A percentile compares a stretch with the other conserved stretches of the same genome.
Conservation (phyloP, 2,113 vertebrate genomes). For the Hassar affinis region DNA sequence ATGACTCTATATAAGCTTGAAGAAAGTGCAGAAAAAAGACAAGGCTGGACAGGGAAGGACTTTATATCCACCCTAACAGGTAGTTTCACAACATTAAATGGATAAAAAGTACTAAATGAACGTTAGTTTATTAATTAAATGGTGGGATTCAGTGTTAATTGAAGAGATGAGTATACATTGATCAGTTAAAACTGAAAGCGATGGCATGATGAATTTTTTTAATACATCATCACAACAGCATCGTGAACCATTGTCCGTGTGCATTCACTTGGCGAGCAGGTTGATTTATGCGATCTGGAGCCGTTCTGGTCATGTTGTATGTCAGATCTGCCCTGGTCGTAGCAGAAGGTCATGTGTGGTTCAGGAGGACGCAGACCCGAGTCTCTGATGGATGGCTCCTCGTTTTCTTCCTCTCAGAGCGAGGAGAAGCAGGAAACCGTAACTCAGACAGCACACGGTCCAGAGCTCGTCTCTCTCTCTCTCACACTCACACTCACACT, state of each 20-base stretch:
- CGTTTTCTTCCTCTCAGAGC: constrained; percentile 18
- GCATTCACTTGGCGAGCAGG: neutral
- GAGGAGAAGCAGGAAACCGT: constrained; percentile 43
- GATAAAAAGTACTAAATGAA: no score
- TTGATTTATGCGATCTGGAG: constrained; percentile 18
- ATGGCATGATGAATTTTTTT: neutral
- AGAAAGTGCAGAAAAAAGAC: no score
- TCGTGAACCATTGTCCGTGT: neutral
- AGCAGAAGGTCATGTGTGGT: constrained; percentile 42
- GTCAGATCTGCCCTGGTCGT: constrained; percentile 20
- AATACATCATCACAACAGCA: neutral
- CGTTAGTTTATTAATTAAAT: neutral
- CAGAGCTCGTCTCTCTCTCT: constrained; percentile 9
- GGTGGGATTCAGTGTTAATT: neutral
- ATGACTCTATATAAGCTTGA: no score
- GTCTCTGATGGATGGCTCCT: constrained; percentile 30
- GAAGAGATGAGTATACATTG: neutral
- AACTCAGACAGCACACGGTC: constrained; percentile 38
- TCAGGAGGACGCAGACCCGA: constrained; percentile 31
- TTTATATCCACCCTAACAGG: no score
- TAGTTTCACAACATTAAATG: no score
- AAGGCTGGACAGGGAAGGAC: no score
- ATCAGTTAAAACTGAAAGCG: neutral
- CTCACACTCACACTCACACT: constrained; percentile 8
- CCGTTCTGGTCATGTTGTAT: neutral